These are phyloP conservation scores for Chrysolophus pictus DNA, from an alignment of 2,797 vertebrate genomes.

Conservation along the genomic window DNA sequence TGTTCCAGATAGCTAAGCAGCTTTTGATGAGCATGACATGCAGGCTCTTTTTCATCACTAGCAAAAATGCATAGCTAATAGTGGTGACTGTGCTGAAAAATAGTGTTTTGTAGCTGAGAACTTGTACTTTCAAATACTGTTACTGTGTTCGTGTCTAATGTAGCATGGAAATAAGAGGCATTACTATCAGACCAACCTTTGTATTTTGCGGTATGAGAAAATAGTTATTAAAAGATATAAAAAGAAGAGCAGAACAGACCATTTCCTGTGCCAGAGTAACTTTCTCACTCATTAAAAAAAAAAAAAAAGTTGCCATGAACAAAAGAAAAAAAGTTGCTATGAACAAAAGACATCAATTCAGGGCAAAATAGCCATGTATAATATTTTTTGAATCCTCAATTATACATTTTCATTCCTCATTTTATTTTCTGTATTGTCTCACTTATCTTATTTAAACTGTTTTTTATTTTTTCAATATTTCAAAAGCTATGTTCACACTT, in stretches of 20 bases:
- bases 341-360: background rate
- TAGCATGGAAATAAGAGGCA: background rate
- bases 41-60: too few relatives aligned
- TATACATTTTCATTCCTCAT: background rate
- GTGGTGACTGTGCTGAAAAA: background rate
- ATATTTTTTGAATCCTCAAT: background rate
- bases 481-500: background rate
- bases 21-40: too few relatives aligned
- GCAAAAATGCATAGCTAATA: background rate
- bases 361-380: background rate
- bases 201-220: background rate
- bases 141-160: background rate
- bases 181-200: background rate
- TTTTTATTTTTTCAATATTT: background rate
- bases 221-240: background rate
- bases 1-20: background rate
- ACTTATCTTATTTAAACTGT: conserved; percentile 3
- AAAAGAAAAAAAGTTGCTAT: background rate
- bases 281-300: background rate
- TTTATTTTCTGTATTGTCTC: background rate
- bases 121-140: background rate
- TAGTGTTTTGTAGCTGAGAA: background rate
- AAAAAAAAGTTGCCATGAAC: background rate
- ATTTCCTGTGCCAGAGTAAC: background rate
- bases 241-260: background rate